phyloP scores from a whole-genome alignment of 30 jellyfish, hydroid and myxozoan genomes.

The Mastigias papua region DNA sequence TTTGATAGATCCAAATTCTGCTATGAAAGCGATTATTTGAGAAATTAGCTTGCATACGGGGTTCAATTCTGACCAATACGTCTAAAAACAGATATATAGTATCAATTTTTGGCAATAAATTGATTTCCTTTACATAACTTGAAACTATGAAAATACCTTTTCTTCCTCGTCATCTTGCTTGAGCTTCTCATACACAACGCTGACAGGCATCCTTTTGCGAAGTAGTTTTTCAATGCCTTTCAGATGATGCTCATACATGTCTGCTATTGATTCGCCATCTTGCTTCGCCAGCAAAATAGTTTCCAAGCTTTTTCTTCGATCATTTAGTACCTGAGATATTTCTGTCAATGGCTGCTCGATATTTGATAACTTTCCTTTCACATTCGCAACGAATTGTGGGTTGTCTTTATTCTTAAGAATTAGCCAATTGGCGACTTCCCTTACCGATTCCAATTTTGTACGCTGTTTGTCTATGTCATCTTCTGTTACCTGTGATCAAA shows the following conservation, averaged over 20 bases:
- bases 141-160: slow-evolving; percentile 46
- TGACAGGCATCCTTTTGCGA: slow-evolving; percentile 66
- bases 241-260: slow-evolving; percentile 33
- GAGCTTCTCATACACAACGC: slow-evolving; percentile 81
- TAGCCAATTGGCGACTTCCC: slow-evolving; percentile 75
- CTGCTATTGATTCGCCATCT: slow-evolving; percentile 68
- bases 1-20: no score
- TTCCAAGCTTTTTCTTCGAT: slow-evolving; percentile 72
- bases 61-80: no score
- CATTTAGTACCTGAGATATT: slow-evolving; percentile 55
- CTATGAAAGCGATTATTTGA: no score
- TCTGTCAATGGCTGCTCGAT: slow-evolving; percentile 83
- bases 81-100: no score
- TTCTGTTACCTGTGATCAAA: slow-evolving; percentile 46
- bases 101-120: no score
- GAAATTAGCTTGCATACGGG: no score
- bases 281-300: slow-evolving; percentile 61
- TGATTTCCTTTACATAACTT: no score
- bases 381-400: slow-evolving; percentile 84
- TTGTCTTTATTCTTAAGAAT: slow-evolving; percentile 82
- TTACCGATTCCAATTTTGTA: slow-evolving; percentile 77
- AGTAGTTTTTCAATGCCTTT: slow-evolving; percentile 67
- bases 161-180: slow-evolving; percentile 79
- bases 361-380: slow-evolving; percentile 63
- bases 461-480: slow-evolving; percentile 83